These are phyloP conservation scores for Saccostrea echinata DNA, from an alignment of 1,140 invertebrate genomes.

Conservation along the genomic window DNA sequence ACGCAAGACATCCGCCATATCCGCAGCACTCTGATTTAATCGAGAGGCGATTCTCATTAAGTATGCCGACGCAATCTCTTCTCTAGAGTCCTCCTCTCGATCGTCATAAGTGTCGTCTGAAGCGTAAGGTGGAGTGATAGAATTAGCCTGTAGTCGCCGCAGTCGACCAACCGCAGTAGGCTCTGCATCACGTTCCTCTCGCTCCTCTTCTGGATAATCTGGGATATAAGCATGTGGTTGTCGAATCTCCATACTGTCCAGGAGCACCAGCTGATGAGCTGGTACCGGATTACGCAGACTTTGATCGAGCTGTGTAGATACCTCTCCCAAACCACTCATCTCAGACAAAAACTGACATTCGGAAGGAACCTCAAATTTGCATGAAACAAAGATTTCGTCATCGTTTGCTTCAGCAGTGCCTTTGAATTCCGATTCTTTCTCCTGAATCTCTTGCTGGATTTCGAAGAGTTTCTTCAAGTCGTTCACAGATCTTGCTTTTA, in stretches of 20 bases:
- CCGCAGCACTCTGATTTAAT: constrained; percentile 63
- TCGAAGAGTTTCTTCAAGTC: constrained; percentile 73
- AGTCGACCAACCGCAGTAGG: not conserved
- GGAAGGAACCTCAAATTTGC: constrained; percentile 68
- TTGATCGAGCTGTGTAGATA: constrained; percentile 64
- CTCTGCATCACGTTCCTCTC: not conserved
- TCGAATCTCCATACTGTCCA: constrained; percentile 67
- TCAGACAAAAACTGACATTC: constrained; percentile 71
- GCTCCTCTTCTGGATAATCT: constrained; percentile 31
- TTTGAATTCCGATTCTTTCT: constrained; percentile 68
- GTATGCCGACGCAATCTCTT: constrained; percentile 59
- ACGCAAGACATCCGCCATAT: constrained; percentile 64
- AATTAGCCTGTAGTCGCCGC: not conserved
- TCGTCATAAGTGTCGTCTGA: constrained; percentile 51
- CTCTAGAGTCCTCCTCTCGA: constrained; percentile 51
- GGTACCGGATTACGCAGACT: constrained; percentile 69
- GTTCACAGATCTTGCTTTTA: constrained; percentile 65
- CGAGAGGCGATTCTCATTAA: constrained; percentile 64
- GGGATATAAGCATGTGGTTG: constrained; percentile 24
- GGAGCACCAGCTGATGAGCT: constrained; percentile 67
- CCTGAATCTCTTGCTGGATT: constrained; percentile 71
- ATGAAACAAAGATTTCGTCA: constrained; percentile 69
- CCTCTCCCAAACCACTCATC: constrained; percentile 73
- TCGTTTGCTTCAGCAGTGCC: constrained; percentile 67
- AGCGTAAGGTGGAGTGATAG: not conserved